Evolutionary conservation across 2,113 vertebrate genomes (phyloP).

Genomic region (Hystrix brachyura): DNA sequence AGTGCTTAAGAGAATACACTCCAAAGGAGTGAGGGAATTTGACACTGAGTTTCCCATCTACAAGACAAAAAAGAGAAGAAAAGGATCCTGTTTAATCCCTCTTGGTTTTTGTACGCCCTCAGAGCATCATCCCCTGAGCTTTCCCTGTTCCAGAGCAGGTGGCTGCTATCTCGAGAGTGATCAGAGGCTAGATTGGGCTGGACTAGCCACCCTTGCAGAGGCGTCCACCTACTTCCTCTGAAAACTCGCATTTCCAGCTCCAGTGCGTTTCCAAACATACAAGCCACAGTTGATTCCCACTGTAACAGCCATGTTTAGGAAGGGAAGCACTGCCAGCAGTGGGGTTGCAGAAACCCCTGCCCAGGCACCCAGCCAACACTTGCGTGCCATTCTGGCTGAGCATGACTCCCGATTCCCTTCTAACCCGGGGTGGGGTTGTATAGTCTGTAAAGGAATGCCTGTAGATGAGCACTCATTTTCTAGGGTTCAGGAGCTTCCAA

Average conservation of each 20-base stretch:
- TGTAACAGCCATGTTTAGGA: not conserved
- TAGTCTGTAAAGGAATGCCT: not conserved
- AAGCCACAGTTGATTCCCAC: not conserved
- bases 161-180: not conserved
- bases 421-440: not conserved
- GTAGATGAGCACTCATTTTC: not conserved
- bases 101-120: not conserved
- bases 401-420: not conserved
- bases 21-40: not conserved
- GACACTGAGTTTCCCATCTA: not conserved
- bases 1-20: not conserved
- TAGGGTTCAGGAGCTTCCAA: not conserved
- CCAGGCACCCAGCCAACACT: not conserved
- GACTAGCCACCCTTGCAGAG: not conserved
- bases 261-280: not conserved
- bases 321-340: not conserved
- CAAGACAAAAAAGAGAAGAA: not conserved
- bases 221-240: not conserved
- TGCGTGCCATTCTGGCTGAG: not conserved
- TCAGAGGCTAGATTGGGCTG: not conserved
- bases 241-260: not conserved
- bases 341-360: not conserved
- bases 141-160: not conserved
- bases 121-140: not conserved
- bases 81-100: not conserved